Percentiles rank a stretch among this genome's conserved stretches.
Evolutionary conservation across 2,888 invertebrate species (phyloP).

Genomic region (Coenonympha arcania): DNA sequence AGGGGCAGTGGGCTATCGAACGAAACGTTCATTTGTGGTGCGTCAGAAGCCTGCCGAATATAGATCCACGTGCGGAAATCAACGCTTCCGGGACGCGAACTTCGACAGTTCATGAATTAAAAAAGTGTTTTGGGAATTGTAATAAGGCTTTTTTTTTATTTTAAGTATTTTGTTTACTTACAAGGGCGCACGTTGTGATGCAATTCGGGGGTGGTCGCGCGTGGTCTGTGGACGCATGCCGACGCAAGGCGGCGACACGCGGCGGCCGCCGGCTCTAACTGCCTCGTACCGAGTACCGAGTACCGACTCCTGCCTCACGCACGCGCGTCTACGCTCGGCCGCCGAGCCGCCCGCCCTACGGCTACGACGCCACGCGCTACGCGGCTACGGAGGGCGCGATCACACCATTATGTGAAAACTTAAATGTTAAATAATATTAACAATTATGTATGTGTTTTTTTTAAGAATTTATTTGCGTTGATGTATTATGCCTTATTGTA

Average conservation of each 20-base stretch:
- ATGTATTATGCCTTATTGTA: no score
- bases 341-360: slow-evolving; percentile 34
- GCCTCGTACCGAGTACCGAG: no score
- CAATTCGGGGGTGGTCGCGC: slow-evolving; percentile 40
- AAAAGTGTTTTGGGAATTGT: slow-evolving; percentile 19
- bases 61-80: slow-evolving; percentile 63
- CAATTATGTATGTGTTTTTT: no score
- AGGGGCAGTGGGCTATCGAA: slow-evolving; percentile 75
- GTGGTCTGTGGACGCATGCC: slow-evolving; percentile 48
- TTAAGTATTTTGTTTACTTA: slow-evolving; percentile 42
- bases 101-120: slow-evolving; percentile 38
- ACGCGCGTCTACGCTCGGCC: slow-evolving; percentile 30
- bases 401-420: slow-evolving; percentile 21
- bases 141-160: neutral
- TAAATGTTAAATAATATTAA: no score
- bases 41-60: slow-evolving; percentile 50
- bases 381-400: slow-evolving; percentile 41
- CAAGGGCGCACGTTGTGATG: slow-evolving; percentile 66
- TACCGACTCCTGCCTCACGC: slow-evolving; percentile 67
- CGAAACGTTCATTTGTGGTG: slow-evolving; percentile 67
- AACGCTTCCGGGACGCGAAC: slow-evolving; percentile 34
- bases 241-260: slow-evolving; percentile 59
- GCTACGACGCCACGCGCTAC: slow-evolving; percentile 48
- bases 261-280: slow-evolving; percentile 57
- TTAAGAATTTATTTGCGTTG: no score